These are phyloP conservation scores for Zoanthus sansibaricus DNA, from an alignment of 92 coral and sea anemone genomes.

Conservation along the genomic window DNA sequence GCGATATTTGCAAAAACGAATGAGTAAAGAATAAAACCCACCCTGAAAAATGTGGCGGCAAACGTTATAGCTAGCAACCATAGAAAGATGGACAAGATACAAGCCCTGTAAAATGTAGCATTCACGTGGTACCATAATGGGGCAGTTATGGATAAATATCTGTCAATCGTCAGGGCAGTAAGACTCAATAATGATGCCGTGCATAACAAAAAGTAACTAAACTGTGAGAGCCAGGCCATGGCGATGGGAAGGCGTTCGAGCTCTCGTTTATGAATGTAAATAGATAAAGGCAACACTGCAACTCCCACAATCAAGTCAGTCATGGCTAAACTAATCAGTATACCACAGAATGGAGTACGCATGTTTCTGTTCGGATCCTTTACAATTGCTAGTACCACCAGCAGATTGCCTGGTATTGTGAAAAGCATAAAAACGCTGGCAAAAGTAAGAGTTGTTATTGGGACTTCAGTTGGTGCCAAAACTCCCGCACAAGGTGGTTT, in stretches of 20 bases:
- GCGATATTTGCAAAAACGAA: conserved; percentile 74
- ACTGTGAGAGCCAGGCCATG: conserved; percentile 41
- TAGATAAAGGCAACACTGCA: conserved; percentile 76
- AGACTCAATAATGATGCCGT: conserved; percentile 38
- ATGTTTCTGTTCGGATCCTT: conserved; percentile 77
- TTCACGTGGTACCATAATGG: conserved; percentile 34
- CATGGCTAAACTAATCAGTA: conserved; percentile 77
- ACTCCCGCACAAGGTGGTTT: conserved; percentile 78
- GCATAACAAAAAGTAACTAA: conserved; percentile 22
- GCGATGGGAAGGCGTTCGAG: background rate
- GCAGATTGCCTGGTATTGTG: conserved; percentile 80
- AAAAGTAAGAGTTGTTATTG: conserved; percentile 69
- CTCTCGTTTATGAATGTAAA: conserved; percentile 74
- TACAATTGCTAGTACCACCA: conserved; percentile 79
- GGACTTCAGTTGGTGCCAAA: conserved; percentile 81
- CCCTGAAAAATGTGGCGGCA: conserved; percentile 32
- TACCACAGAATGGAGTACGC: conserved; percentile 75
- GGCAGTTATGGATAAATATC: conserved; percentile 44
- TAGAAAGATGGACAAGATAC: background rate
- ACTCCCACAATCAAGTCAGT: conserved; percentile 81
- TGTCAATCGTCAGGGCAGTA: conserved; percentile 35
- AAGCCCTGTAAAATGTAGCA: conserved; percentile 25
- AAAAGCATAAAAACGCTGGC: conserved; percentile 75
- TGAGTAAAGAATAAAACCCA: conserved; percentile 29
- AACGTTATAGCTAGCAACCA: conserved; percentile 25